phyloP scores from a whole-genome alignment of 2,797 vertebrate species.

The Anabacerthia variegaticeps region DNA sequence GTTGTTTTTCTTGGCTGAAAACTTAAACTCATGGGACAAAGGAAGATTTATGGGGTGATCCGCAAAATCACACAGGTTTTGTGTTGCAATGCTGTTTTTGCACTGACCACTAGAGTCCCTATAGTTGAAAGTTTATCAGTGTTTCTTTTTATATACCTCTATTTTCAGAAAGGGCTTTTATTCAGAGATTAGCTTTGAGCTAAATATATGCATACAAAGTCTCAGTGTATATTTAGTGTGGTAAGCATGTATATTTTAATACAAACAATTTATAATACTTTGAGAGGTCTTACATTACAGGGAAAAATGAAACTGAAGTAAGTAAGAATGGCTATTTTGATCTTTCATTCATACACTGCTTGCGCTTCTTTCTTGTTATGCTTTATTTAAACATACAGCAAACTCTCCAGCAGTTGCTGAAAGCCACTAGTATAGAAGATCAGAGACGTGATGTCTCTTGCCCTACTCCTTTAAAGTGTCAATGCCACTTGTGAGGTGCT shows the following conservation, averaged over 20 bases:
- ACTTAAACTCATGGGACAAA: slow-evolving; percentile 39
- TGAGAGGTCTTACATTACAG: not conserved
- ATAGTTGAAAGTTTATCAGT: slow-evolving; percentile 46
- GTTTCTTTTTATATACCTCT: slow-evolving; percentile 61
- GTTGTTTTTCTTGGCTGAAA: slow-evolving; percentile 73
- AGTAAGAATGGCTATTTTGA: not conserved
- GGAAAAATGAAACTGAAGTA: not conserved
- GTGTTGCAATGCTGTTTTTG: slow-evolving; percentile 42
- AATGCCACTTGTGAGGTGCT: not conserved
- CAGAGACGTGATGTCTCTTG: slow-evolving; percentile 5
- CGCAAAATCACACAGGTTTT: slow-evolving; percentile 51
- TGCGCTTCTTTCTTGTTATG: not conserved
- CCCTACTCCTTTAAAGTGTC: slow-evolving; percentile 11
- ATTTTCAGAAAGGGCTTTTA: slow-evolving; percentile 50
- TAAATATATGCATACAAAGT: slow-evolving; percentile 32
- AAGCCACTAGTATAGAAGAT: not conserved
- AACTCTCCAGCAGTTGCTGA: slow-evolving; percentile 5
- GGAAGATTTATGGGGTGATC: slow-evolving; percentile 55
- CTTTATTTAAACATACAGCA: not conserved
- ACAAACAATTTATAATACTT: slow-evolving; percentile 25
- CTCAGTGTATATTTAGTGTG: not conserved
- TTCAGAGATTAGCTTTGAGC: slow-evolving; percentile 28
- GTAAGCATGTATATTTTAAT: slow-evolving; percentile 20
- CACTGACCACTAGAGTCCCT: slow-evolving; percentile 43
- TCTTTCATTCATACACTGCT: not conserved